phyloP scores from a whole-genome alignment of 2,113 vertebrate species.

The Vulpes lagopus region DNA sequence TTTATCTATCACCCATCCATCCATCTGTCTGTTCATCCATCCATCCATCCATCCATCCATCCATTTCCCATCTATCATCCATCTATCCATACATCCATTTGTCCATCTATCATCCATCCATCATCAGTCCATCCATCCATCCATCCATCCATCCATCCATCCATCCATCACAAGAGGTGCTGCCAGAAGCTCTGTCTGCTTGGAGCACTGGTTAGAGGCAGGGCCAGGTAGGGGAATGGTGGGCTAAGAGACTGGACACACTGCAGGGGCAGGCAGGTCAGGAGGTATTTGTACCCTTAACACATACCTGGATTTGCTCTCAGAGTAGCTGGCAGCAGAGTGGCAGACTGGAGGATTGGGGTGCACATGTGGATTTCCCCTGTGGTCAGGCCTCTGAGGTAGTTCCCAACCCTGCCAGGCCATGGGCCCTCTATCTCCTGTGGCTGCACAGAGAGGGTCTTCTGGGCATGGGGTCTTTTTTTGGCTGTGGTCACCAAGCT shows the following conservation, averaged over 20 bases:
- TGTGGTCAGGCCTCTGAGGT: not conserved
- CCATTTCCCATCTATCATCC: not conserved
- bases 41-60: not conserved
- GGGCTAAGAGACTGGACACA: not conserved
- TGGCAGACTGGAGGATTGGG: not conserved
- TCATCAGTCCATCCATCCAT: not conserved
- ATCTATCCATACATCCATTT: too few relatives aligned
- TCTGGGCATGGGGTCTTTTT: too few relatives aligned
- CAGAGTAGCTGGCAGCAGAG: not conserved
- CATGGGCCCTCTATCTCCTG: not conserved
- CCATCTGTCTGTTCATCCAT: not conserved
- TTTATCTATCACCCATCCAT: not conserved
- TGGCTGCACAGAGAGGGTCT: not conserved
- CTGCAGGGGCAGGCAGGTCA: not conserved
- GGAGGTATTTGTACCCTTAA: not conserved
- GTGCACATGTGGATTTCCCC: not conserved
- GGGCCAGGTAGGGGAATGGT: not conserved
- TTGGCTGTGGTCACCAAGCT: not conserved
- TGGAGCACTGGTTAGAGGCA: not conserved
- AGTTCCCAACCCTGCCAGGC: not conserved
- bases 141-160: not conserved
- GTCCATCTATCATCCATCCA: not conserved
- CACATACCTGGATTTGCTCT: not conserved
- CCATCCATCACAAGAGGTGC: fast-evolving
- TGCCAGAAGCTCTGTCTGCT: not conserved